Evolutionary conservation across 2,888 invertebrate genomes (phyloP), one percentile per base, ranked within the genome.

Genomic region (Sinodicranocentrus sp.): DNA sequence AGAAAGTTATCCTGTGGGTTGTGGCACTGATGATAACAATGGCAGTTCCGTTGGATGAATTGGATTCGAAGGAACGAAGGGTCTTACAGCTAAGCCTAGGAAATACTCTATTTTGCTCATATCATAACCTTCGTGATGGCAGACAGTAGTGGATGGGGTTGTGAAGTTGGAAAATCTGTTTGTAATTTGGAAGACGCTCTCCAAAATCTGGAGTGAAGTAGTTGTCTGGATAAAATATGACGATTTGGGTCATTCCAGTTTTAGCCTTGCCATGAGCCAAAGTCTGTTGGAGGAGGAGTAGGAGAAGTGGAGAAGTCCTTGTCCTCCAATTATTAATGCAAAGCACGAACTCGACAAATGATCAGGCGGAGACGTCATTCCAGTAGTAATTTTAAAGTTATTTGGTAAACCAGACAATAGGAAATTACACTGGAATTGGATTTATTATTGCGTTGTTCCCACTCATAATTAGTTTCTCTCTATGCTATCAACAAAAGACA

Each of bases 81-180:
- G 57, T 5, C 25, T 57, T 57, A n/a, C 2, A 13, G 25, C 15
- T 57, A 57, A 57, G 57, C 57, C 57, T 23, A 57, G 21, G 25
- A 25, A 57, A 57, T 57, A 13, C 57, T 54, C 17, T 25, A 57
- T 48, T 48, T 48, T 48, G 48, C 48, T 48, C 48, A 2, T n/a
- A n/a, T 48, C 57, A 57, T 57, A 57, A 23, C 19, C 48, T 52
- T 52, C 1, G 3, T 33, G 33, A 33, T 33, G 33, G 33, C 33
- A 6, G 33, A 33, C 33, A 33, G 33, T n/a, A n/a, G n/a, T n/a
- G n/a, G n/a, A n/a, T n/a, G 33, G 33, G 10, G 33, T 33, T 6
- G 33, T 33, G 33, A 6, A 33, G 33, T 33, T 33, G 33, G 10
- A 48, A 15, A 48, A n/a, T 48, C 3, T n/a, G 2, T n/a, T 48